A percentile compares a stretch with the other conserved stretches of the same genome.
Evolutionary conservation across 2,888 invertebrate genomes (phyloP).

Genomic region (Hofmannophila pseudospretella): DNA sequence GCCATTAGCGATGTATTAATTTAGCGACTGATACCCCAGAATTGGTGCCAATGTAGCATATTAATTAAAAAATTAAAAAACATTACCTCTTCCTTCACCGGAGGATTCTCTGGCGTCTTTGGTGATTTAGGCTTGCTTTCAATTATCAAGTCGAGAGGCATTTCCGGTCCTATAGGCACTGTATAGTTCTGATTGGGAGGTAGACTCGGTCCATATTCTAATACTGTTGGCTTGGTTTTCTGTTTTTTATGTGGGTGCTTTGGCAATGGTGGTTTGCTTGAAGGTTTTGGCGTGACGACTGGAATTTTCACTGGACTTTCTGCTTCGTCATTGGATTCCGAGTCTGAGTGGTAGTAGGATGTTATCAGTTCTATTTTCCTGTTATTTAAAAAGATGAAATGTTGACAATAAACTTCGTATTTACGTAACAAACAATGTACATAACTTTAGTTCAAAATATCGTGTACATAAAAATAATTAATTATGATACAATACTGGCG

Average conservation of each 20-base stretch:
- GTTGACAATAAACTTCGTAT: neutral
- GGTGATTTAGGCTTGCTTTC: conserved; percentile 24
- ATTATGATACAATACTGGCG: too few species aligned
- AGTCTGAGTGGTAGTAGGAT: conserved; percentile 74
- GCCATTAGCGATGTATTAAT: too few species aligned
- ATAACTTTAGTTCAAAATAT: too few species aligned
- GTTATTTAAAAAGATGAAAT: too few species aligned
- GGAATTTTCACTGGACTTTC: conserved; percentile 34
- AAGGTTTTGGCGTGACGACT: conserved; percentile 10
- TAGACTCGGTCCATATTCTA: conserved; percentile 54
- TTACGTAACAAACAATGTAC: conserved; percentile 1
- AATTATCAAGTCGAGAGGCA: conserved; percentile 39
- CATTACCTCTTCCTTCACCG: conserved; percentile 35
- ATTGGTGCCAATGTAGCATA: too few species aligned
- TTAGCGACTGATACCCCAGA: too few species aligned
- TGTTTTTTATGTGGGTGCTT: conserved; percentile 22
- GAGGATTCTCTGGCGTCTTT: too few species aligned
- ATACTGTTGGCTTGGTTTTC: conserved; percentile 33
- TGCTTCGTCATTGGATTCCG: conserved; percentile 71
- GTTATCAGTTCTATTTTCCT: conserved; percentile 79
- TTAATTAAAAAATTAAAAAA: too few species aligned
- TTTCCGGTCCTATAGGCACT: conserved; percentile 59
- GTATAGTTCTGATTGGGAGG: conserved; percentile 53
- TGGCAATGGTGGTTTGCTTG: conserved; percentile 19
- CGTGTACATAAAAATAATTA: too few species aligned